Conservation (phyloP, 2,797 vertebrate genomes). For the Crocodylus rhombifer region DNA sequence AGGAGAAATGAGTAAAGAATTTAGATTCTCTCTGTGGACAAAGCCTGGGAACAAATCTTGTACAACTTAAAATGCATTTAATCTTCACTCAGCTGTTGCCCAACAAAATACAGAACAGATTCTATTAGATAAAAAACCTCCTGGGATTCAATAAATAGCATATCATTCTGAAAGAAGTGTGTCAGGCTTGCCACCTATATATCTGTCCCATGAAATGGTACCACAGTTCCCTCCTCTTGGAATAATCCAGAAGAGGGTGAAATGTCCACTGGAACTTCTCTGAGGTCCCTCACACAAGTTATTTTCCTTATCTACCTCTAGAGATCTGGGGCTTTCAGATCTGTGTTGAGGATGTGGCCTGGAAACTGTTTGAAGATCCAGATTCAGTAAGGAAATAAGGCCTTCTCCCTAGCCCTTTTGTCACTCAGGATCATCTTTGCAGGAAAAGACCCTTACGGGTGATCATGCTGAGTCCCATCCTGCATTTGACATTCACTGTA, state of each 20-base stretch:
- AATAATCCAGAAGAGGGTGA: neutral
- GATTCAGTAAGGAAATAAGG: neutral
- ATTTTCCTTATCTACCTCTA: neutral
- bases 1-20: neutral
- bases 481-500: neutral
- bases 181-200: neutral
- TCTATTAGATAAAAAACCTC: neutral
- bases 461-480: neutral
- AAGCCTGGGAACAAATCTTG: neutral
- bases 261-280: neutral
- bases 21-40: neutral
- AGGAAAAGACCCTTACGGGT: neutral
- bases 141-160: neutral
- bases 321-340: conserved; percentile 2
- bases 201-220: neutral
- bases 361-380: neutral
- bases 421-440: neutral
- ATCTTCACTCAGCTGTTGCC: neutral
- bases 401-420: neutral
- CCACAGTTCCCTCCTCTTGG: neutral
- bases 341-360: neutral
- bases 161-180: neutral
- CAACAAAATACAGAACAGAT: neutral
- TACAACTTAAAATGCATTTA: neutral
- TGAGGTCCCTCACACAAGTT: neutral